Base-by-base conservation (phyloP, 1,140 invertebrate genomes). In the Eumaeus atala region DNA sequence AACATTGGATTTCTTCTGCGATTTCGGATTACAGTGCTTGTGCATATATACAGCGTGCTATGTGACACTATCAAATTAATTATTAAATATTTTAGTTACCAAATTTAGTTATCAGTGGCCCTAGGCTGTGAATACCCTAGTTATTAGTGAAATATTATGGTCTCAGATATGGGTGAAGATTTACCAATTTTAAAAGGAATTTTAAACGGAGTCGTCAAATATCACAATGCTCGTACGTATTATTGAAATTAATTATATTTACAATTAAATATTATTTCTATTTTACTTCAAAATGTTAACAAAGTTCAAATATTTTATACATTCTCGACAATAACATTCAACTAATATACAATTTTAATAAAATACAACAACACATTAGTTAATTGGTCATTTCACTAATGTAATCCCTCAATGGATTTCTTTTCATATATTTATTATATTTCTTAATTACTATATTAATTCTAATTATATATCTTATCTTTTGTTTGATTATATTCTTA, bases 201-300 rank as follows among this genome's bases (percentile, higher is more conserved):
- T 82, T 91, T 96, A 52, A 95, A 95, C 84, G 94, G 94, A 75
- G 93, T 93, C 66, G 93, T 95, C 77, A 93, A 94, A 84, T 95
- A 95, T 88, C 94, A 95, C 83, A 95, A 95, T 92, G 94, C 94
- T 90, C 94, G 94, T 95, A 95, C 85, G 94, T 95, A 89, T 89
- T 62, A 59, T 44, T 44, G 16, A 28, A 28, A 6, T 28, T 28
- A 28, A 28, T 44, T 17, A 18, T 44, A 3, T 7, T 44, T 9
- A 17, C 3, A 17, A 44, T 44, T 28, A 28, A n/a, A n/a, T 28
- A 28, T 28, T 44, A 44, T 44, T 44, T 44, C 9, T 9, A 44
- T 44, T 44, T 9, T 44, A 44, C 9, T 37, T 37, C n/a, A 37
- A 37, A 37, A 37, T 10, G 9, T 5, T 10, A 37, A 37, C 35